Evolutionary conservation across 2,797 vertebrate species (phyloP), one percentile per base, ranked within the genome.

Genomic region (Vipera ursinii): DNA sequence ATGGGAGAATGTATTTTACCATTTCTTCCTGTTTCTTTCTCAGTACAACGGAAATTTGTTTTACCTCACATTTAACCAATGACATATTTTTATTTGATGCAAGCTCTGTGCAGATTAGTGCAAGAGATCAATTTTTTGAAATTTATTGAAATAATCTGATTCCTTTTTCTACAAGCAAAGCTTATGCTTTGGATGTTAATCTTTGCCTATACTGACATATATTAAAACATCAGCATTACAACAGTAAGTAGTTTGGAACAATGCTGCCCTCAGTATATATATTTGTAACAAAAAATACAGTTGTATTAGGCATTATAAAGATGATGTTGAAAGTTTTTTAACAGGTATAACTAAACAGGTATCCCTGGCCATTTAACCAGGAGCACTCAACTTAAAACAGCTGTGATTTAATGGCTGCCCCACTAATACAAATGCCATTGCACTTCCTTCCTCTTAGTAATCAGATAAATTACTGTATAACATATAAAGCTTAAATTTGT

Each of bases 121-220:
- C 60, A 87, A 93, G 86, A n/a, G 87, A 91, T 93, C 57, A 91
- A 86, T 57, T 38, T n/a, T 53, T 91, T 20, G 4, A 95, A 94
- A 95, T 93, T 38, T n/a, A 53, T 91, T 20, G 4, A 95, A 94
- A 95, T 93, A 94, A 94, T 90, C 24, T 93, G 78, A 86, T 93
- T 32, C 87, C 91, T 90, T 91, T 61, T 91, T 26, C 89, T 60
- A 78, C 73, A 53, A 93, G 73, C 87, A 93, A 92, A 96, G 73
- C 55, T 94, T 60, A 95, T 96, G 93, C 87, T 38, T 89, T 93
- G 63, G 69, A 93, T 94, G 92, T 91, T 24, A 94, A 91, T 88
- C 91, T 91, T 91, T 89, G 89, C 6, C 22, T 89, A 91, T 24
- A 92, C 90, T 90, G 82, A 94, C 87, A 91, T 78, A 86, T 87